phyloP scores from a whole-genome alignment of 2,888 invertebrate species.

The Anorthoa munda region DNA sequence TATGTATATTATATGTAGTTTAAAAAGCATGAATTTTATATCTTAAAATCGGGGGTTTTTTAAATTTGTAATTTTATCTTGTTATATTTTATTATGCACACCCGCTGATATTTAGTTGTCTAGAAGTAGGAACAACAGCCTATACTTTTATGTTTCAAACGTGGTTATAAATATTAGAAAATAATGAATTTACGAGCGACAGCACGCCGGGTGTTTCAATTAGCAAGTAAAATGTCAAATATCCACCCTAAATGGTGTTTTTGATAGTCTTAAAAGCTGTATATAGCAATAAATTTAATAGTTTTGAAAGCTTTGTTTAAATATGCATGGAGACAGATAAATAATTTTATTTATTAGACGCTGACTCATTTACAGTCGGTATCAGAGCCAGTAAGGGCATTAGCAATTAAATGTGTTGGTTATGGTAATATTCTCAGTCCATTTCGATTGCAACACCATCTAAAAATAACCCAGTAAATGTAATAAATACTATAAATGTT shows the following conservation, averaged over 20 bases:
- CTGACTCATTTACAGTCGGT: slow-evolving; percentile 4
- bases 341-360: not conserved
- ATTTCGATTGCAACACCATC: not conserved
- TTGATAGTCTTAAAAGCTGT: slow-evolving; percentile 13
- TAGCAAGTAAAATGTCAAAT: slow-evolving; percentile 12
- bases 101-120: slow-evolving; percentile 30
- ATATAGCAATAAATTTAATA: slow-evolving; percentile 13
- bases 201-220: slow-evolving; percentile 18
- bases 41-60: too few relatives aligned
- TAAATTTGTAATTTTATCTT: too few relatives aligned
- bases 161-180: slow-evolving; percentile 13
- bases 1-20: too few relatives aligned
- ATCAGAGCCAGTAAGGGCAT: not conserved
- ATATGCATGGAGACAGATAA: slow-evolving; percentile 8
- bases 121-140: slow-evolving; percentile 24
- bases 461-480: not conserved
- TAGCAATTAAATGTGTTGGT: slow-evolving; percentile 1
- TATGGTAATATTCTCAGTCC: not conserved
- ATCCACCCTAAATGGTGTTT: not conserved
- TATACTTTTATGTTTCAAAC: slow-evolving; percentile 13
- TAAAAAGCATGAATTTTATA: too few relatives aligned
- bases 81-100: slow-evolving; percentile 15
- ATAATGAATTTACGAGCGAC: slow-evolving; percentile 33
- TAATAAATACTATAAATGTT: not conserved
- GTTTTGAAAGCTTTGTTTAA: not conserved